phyloP scores from a whole-genome alignment of 2,113 vertebrate species.

The Pyrgilauda ruficollis region DNA sequence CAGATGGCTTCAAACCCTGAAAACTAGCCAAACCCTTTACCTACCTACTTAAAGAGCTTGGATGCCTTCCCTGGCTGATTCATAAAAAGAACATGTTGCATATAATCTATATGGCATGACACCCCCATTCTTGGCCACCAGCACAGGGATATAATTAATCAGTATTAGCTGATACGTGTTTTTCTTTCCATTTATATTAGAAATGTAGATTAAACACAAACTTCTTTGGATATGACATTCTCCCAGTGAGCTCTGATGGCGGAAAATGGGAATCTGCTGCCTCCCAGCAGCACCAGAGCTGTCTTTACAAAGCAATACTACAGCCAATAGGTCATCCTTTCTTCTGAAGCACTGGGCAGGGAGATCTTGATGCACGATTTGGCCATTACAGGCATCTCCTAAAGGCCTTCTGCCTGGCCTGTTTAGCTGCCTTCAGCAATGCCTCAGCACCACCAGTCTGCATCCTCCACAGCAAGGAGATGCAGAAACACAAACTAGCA shows the following conservation, averaged over 20 bases:
- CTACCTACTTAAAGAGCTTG: slow-evolving; percentile 63
- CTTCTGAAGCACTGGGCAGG: neutral
- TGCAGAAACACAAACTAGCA: neutral
- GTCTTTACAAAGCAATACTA: neutral
- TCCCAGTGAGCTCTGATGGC: neutral
- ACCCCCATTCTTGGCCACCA: neutral
- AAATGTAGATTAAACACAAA: slow-evolving; percentile 4
- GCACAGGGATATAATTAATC: slow-evolving; percentile 30
- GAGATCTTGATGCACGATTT: neutral
- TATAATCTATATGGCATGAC: neutral
- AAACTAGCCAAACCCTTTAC: slow-evolving; percentile 62
- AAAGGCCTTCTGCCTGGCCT: neutral
- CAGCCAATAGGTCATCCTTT: neutral
- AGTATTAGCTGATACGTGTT: neutral
- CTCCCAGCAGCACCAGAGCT: neutral
- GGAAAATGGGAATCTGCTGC: neutral
- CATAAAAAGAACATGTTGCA: neutral
- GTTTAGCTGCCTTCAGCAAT: neutral
- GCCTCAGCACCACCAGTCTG: neutral
- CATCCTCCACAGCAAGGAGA: neutral
- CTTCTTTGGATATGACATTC: neutral
- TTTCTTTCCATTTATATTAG: slow-evolving; percentile 6
- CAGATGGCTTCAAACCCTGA: slow-evolving; percentile 65
- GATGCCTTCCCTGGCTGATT: slow-evolving; percentile 28
- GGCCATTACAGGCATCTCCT: neutral